Evolutionary conservation across 2,888 invertebrate genomes (phyloP), one percentile per base, ranked within the genome.

Genomic region (Itoplectis maculator): DNA sequence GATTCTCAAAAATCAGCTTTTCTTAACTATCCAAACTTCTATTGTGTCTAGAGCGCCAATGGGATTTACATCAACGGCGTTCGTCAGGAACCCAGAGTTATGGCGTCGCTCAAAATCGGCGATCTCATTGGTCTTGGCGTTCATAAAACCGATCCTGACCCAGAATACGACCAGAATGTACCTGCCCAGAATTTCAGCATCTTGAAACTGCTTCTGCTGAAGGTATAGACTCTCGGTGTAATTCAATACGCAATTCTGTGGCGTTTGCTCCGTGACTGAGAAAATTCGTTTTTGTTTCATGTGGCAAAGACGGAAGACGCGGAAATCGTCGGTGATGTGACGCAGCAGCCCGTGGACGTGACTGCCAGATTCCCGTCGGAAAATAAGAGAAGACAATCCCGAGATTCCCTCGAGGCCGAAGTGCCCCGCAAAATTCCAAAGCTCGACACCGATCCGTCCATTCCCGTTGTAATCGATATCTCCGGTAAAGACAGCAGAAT

Each of bases 81-180:
- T 4, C 92, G 88, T 88, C 94, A 95, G 85, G 83, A 90, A 13
- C 88, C 92, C 47, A 91, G 93, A 56, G 87, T 87, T 18, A 92
- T 93, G 63, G 89, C 92, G 76, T 81, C 87, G 56, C 84, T 95
- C 18, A 88, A 89, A 66, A 90, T 94, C 61, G 92, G 92, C 56
- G 95, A 95, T 90, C 84, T 94, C 15, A 93, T 95, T 87, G 94
- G 95, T 5, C 93, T 95, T 85, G 95, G 95, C n/a, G n/a, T n/a
- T n/a, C n/a, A n/a, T n/a, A n/a, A n/a, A n/a, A n/a, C n/a, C n/a
- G n/a, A n/a, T n/a, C n/a, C n/a, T n/a, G n/a, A n/a, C n/a, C n/a
- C n/a, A n/a, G n/a, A n/a, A n/a, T n/a, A n/a, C n/a, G n/a, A n/a
- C n/a, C n/a, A n/a, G n/a, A n/a, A n/a, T n/a, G n/a, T n/a, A n/a